phyloP scores from a whole-genome alignment of 2,113 vertebrate species.

The Scatophagus argus region DNA sequence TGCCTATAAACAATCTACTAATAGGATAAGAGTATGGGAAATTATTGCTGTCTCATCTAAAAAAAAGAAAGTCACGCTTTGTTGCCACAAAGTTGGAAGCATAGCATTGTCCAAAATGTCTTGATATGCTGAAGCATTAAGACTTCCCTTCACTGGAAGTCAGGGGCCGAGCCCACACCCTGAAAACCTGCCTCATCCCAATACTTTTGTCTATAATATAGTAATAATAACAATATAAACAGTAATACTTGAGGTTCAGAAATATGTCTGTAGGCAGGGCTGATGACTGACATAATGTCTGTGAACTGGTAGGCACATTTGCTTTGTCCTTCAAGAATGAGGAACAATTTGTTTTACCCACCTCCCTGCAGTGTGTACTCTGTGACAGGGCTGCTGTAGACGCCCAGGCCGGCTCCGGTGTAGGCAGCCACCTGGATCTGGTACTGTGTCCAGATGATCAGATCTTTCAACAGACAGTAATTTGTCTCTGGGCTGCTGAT shows the following conservation, averaged over 20 bases:
- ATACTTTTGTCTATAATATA: too few species aligned
- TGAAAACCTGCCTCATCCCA: too few species aligned
- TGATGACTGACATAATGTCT: constrained; percentile 8
- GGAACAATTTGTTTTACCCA: constrained; percentile 72
- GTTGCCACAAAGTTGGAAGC: too few species aligned
- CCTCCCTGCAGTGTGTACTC: constrained; percentile 98
- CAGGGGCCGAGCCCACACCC: too few species aligned
- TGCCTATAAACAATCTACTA: neutral
- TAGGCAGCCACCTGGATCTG: constrained; percentile 98
- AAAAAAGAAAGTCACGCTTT: too few species aligned
- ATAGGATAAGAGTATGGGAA: neutral
- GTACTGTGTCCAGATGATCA: constrained; percentile 99
- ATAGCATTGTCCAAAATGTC: too few species aligned
- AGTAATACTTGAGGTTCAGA: neutral
- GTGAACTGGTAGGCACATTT: neutral
- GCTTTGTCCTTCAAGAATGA: neutral
- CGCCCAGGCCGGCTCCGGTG: constrained; percentile 92
- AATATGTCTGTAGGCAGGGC: neutral
- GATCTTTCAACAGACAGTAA: constrained; percentile 94
- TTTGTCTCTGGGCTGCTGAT: constrained; percentile 96
- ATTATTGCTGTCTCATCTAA: neutral
- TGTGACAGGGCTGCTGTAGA: constrained; percentile 90
- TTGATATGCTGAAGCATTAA: too few species aligned
- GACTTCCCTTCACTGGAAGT: too few species aligned
- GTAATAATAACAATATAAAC: too few species aligned